Evolutionary conservation across 2,797 vertebrate genomes (phyloP).

Genomic region (Spondyliosoma cantharus): DNA sequence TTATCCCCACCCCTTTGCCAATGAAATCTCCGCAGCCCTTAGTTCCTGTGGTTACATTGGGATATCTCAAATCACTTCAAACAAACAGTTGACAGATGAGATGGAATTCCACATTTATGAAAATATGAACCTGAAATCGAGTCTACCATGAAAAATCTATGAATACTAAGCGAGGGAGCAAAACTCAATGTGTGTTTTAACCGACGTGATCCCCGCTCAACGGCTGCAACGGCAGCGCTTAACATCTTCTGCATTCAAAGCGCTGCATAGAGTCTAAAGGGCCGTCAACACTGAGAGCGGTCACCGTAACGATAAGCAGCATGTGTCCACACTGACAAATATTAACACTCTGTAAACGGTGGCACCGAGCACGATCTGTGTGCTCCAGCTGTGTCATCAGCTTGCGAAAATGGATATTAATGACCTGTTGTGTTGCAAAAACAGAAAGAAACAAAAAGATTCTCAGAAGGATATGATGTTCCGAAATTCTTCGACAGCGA

Average conservation of each 20-base stretch:
- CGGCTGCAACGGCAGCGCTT: background rate
- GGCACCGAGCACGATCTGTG: too few relatives aligned
- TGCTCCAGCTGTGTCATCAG: too few relatives aligned
- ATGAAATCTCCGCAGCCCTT: constrained; percentile 66
- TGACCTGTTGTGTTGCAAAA: too few relatives aligned
- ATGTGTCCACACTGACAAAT: too few relatives aligned
- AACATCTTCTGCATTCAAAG: constrained; percentile 4
- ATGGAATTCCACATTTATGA: constrained; percentile 72
- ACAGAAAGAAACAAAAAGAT: too few relatives aligned
- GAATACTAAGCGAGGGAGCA: constrained; percentile 24
- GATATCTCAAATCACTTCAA: constrained; percentile 83
- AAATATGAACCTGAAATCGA: constrained; percentile 71
- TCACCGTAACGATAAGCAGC: too few relatives aligned
- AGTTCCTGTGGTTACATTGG: constrained; percentile 71
- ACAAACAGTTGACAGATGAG: constrained; percentile 77
- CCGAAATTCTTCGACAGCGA: too few relatives aligned
- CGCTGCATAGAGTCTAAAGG: background rate
- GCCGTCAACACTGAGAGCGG: too few relatives aligned
- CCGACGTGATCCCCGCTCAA: background rate
- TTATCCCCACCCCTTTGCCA: constrained; percentile 72
- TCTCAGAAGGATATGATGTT: too few relatives aligned
- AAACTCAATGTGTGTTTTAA: constrained; percentile 20
- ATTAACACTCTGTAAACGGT: too few relatives aligned
- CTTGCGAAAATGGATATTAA: too few relatives aligned
- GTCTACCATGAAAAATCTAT: constrained; percentile 38